Conservation (phyloP, 2,113 vertebrate genomes). For the Manacus vitellinus region DNA sequence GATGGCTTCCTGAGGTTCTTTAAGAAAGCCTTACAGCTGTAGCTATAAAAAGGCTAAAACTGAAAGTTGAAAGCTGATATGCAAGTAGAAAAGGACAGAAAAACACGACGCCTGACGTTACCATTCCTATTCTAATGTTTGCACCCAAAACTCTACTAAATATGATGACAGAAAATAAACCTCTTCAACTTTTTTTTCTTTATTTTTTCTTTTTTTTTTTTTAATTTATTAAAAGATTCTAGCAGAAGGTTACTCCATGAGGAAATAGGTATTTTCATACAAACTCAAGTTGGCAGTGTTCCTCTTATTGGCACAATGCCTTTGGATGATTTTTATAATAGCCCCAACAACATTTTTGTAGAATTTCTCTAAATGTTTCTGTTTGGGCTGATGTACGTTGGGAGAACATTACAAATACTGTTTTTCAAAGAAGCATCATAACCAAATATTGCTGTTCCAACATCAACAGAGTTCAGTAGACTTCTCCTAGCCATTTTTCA, state of each 20-base stretch:
- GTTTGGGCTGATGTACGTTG: not conserved
- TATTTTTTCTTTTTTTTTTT: not conserved
- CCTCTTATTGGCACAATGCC: not conserved
- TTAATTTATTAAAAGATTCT: not conserved
- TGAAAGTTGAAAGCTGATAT: not conserved
- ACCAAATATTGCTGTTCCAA: slow-evolving; percentile 48
- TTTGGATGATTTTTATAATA: slow-evolving; percentile 7
- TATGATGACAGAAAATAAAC: not conserved
- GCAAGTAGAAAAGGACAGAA: not conserved
- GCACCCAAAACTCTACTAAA: not conserved
- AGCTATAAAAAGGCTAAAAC: not conserved
- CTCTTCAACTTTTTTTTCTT: not conserved
- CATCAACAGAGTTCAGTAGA: slow-evolving; percentile 51
- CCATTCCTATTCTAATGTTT: not conserved
- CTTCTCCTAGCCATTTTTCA: slow-evolving; percentile 58
- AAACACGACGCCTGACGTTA: not conserved
- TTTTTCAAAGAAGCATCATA: slow-evolving; percentile 52
- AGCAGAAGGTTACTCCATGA: not conserved
- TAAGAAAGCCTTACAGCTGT: not conserved
- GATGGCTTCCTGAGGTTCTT: not conserved
- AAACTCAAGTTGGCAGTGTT: not conserved
- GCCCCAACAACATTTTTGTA: slow-evolving; percentile 6
- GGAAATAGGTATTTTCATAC: not conserved
- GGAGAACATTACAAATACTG: slow-evolving; percentile 16
- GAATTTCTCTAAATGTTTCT: slow-evolving; percentile 42